Base-by-base conservation (phyloP, 2,113 vertebrate species). In the Falco punctatus region DNA sequence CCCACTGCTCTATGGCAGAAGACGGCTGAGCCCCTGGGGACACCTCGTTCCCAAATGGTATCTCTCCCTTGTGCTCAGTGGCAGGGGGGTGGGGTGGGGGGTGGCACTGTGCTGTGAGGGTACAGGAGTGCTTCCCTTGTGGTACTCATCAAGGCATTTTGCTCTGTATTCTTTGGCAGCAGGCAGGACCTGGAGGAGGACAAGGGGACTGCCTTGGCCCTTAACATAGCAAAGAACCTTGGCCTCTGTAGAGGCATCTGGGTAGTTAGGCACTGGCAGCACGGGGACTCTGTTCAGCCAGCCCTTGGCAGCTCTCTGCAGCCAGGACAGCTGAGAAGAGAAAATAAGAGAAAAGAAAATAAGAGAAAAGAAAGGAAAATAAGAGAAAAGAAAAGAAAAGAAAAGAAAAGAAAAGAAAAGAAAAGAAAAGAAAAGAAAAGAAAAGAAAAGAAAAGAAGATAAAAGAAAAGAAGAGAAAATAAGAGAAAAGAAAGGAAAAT, bases 211-310 rank as follows among this genome's bases (percentile, higher is more conserved):
- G 16, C 22, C 10, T 17, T 26, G 30, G 7, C 30, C 30, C 30
- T 33, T 52, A 12, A 13, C 6, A 21, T 2, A 4, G 22, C 2
- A 6, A 67, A 26, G 19, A 19, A 55, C 6, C 15, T 35, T 2
- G 1, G 12, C 6, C 1, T 3, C 15, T 28, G 5, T 15, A 35
- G 26, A 46, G 19, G 6, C 2, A 3, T 21, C 9, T 3, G 4
- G 38, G 24, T 14, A 24, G 12, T 38, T 4, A 6, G 20, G 20
- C n/a, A 40, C 15, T 51, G n/a, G 35, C 3, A 19, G 22, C 48
- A 33, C 7, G 6, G 35, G 15, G 20, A 8, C 5, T 26, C 9
- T 40, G 40, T 38, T 38, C 38, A 38, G 19, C 12, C 7, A 6
- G 24, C 12, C 9, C 19, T 15, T 35, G 20, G 7, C 26, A 81